A percentile compares a stretch with the other conserved stretches of the same genome.
These are phyloP conservation scores for Phrynocephalus vlangalii DNA, from an alignment of 2,797 vertebrate genomes.

Conservation along the genomic window DNA sequence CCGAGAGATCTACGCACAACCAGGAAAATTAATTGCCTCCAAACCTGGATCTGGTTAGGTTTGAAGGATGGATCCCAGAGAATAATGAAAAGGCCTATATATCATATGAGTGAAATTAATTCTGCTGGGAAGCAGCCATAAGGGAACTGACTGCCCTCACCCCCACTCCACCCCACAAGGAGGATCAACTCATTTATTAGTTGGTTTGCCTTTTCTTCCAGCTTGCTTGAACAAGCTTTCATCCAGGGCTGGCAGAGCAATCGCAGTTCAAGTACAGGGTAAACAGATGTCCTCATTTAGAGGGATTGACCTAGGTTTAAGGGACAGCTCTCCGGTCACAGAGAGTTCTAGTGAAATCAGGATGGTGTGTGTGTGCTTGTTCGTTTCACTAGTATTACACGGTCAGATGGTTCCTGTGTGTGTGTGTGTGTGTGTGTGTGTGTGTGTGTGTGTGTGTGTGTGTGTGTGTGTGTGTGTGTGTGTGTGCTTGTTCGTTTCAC, in stretches of 20 bases:
- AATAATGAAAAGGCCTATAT: background rate
- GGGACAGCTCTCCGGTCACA: background rate
- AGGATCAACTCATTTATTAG: conserved; percentile 5
- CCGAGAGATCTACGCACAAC: background rate
- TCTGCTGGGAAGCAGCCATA: background rate
- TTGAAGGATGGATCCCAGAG: conserved; percentile 12
- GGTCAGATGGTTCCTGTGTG: background rate
- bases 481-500: background rate
- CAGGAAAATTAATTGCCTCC: background rate
- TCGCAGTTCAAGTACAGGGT: background rate
- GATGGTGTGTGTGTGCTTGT: background rate
- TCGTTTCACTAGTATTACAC: background rate
- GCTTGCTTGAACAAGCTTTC: conserved; percentile 13
- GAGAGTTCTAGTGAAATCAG: conserved; percentile 18
- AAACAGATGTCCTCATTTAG: conserved; percentile 33
- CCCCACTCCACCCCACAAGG: background rate
- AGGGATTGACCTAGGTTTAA: background rate
- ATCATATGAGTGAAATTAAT: conserved; percentile 36
- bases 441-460: background rate
- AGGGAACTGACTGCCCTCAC: background rate
- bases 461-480: too few relatives aligned
- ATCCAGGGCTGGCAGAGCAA: background rate
- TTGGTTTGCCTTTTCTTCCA: conserved; percentile 31
- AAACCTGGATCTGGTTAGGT: conserved; percentile 1
- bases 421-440: background rate